Conservation (phyloP, 2,797 vertebrate species). For the Acrossocheilus wenchowensis region DNA sequence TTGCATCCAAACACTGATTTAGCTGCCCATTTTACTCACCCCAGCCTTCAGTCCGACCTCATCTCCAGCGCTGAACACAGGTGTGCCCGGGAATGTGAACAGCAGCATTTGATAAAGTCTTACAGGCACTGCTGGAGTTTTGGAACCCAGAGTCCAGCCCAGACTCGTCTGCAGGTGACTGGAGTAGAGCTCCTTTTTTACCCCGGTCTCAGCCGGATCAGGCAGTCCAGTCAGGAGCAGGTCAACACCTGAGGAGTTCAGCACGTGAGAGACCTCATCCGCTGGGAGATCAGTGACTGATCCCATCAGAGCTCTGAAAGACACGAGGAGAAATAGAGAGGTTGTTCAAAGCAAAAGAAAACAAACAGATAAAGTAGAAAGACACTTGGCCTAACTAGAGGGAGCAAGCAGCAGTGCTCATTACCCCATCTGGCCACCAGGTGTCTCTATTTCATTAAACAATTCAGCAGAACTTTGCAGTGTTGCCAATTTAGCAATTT, state of each 20-base stretch:
- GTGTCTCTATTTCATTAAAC: slow-evolving; percentile 31
- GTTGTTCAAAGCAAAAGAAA: background rate
- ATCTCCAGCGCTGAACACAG: slow-evolving; percentile 86
- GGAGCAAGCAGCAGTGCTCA: background rate
- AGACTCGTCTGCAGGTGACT: slow-evolving; percentile 61
- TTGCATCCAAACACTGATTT: background rate
- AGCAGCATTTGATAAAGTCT: slow-evolving; percentile 84
- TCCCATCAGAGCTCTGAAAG: slow-evolving; percentile 71
- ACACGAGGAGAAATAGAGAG: slow-evolving; percentile 31
- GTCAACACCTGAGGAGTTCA: slow-evolving; percentile 70
- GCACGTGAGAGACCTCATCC: slow-evolving; percentile 57
- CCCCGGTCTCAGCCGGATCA: slow-evolving; percentile 48
- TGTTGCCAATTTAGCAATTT: too few species aligned
- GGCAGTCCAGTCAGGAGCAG: slow-evolving; percentile 75
- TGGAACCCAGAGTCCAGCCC: slow-evolving; percentile 69
- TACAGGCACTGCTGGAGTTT: slow-evolving; percentile 59
- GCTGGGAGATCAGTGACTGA: slow-evolving; percentile 53
- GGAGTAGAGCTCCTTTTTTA: slow-evolving; percentile 46
- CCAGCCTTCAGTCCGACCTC: slow-evolving; percentile 80
- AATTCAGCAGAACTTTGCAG: background rate
- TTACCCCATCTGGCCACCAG: slow-evolving; percentile 25
- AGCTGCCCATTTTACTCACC: slow-evolving; percentile 32
- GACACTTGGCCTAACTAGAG: background rate
- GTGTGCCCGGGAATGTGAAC: slow-evolving; percentile 87
- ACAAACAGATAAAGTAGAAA: background rate